Evolutionary conservation across 2,888 invertebrate species (phyloP), one percentile per base, ranked within the genome.

Genomic region (Cheilosia variabilis): DNA sequence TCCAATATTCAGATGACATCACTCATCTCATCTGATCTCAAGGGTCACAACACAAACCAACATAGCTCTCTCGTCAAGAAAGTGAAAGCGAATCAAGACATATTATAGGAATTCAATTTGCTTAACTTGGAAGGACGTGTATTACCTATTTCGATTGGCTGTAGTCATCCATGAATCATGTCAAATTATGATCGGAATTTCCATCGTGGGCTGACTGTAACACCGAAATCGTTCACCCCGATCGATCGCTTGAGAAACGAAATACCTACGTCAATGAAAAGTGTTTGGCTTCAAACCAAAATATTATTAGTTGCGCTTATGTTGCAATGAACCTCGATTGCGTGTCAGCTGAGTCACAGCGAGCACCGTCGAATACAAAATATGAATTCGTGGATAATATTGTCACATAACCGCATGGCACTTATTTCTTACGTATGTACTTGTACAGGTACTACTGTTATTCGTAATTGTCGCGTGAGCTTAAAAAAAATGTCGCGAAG

Each of bases 311-410:
- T 68, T 62, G 52, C 52, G 69, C 69, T 24, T 73, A 63, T 81
- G 81, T 65, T 76, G 81, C 76, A 81, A 81, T 81, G 63, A 81
- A 65, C 76, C 63, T 55, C 62, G 47, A 69, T 75, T 75, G 58
- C 60, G 72, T 65, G 22, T 47, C 27, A 55, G 45, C 65, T 78
- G 77, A 71, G 57, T 47, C 63, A 71, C 57, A 55, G 34, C 7
- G 9, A 27, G n/a, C 27, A 10, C 66, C 17, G 15, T 55, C 7
- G 63, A 63, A 73, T 73, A 73, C 63, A 34, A 63, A 69, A 47
- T 31, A 19, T 17, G 17, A 43, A 34, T 27, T 76, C 31, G 17
- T 24, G 45, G 43, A 41, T 52, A 60, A 62, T 57, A 68, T 76
- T 53, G 60, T 68, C 66, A 22, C 60, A 60, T 60, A 60, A 77